Percentiles rank a stretch among this genome's conserved stretches.
These are phyloP conservation scores for Clarias pachynema DNA, from an alignment of 2,797 vertebrate species.

Conservation along the genomic window DNA sequence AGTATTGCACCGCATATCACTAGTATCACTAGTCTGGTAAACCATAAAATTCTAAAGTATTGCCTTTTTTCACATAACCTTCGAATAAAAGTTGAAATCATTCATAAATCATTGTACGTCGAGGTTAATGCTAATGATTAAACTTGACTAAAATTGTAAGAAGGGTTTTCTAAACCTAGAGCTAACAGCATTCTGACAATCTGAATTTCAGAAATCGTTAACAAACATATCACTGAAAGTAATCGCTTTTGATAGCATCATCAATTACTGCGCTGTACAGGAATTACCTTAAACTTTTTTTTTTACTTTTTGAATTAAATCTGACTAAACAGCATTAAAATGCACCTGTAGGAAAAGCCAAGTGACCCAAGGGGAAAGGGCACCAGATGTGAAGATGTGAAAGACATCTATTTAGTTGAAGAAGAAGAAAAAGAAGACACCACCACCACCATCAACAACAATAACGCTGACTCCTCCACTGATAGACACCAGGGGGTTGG, in stretches of 20 bases:
- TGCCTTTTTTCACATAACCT: too few relatives aligned
- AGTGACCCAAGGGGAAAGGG: neutral
- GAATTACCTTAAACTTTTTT: too few relatives aligned
- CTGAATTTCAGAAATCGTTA: neutral
- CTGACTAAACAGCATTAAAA: neutral
- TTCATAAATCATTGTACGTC: too few relatives aligned
- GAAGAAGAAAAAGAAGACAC: too few relatives aligned
- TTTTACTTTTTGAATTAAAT: neutral
- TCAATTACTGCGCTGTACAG: too few relatives aligned
- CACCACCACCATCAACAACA: neutral
- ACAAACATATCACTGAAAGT: neutral
- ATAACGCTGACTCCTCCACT: neutral
- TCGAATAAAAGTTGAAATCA: too few relatives aligned
- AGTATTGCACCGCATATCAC: too few relatives aligned
- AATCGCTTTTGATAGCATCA: too few relatives aligned
- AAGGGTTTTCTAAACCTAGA: neutral
- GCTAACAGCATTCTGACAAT: neutral
- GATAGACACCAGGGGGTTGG: neutral
- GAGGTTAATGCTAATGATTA: neutral
- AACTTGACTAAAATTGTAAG: neutral
- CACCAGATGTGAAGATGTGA: neutral
- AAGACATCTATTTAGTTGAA: neutral
- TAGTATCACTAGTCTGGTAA: too few relatives aligned
- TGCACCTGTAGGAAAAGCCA: neutral
- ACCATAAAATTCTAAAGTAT: too few relatives aligned